A percentile compares a stretch with the other conserved stretches of the same genome.
Evolutionary conservation across 2,113 vertebrate genomes (phyloP).

Genomic region (Cariama cristata): DNA sequence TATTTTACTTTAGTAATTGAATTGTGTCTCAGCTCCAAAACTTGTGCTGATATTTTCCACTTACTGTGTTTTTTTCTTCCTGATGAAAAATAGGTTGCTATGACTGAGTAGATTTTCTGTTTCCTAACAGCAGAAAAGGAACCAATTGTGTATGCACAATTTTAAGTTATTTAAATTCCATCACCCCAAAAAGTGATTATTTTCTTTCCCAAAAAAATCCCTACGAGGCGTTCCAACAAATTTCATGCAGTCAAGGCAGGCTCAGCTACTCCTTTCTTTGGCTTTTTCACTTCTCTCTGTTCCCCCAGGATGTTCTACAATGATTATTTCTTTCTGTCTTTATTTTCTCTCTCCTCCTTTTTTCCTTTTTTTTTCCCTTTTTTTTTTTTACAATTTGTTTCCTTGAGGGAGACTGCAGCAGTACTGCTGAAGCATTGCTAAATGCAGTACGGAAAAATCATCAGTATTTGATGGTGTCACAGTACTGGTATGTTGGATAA

Average conservation of each 20-base stretch:
- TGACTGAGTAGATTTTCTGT: constrained; percentile 30
- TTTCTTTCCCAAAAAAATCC: no score
- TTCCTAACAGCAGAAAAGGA: constrained; percentile 50
- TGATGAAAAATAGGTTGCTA: constrained; percentile 14
- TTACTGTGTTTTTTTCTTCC: neutral
- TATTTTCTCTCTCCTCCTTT: constrained; percentile 58
- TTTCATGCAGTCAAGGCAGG: constrained; percentile 44
- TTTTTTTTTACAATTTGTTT: neutral
- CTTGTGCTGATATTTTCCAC: constrained; percentile 10
- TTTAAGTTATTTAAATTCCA: constrained; percentile 77
- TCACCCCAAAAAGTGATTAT: constrained; percentile 66
- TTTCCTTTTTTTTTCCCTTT: neutral
- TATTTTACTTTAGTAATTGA: constrained; percentile 33
- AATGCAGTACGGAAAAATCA: constrained; percentile 64
- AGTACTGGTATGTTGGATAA: constrained; percentile 21
- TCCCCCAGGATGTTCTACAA: constrained; percentile 68
- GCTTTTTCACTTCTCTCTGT: constrained; percentile 64
- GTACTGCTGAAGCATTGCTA: constrained; percentile 40
- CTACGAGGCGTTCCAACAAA: constrained; percentile 56
- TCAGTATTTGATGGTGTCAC: constrained; percentile 40
- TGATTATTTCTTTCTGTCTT: constrained; percentile 75
- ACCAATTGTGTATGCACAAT: constrained; percentile 49
- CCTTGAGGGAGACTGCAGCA: constrained; percentile 20
- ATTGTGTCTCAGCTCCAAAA: neutral
- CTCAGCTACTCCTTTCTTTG: constrained; percentile 62